Evolutionary conservation across 2,113 vertebrate species (phyloP).

Genomic region (Entosphenus tridentatus): DNA sequence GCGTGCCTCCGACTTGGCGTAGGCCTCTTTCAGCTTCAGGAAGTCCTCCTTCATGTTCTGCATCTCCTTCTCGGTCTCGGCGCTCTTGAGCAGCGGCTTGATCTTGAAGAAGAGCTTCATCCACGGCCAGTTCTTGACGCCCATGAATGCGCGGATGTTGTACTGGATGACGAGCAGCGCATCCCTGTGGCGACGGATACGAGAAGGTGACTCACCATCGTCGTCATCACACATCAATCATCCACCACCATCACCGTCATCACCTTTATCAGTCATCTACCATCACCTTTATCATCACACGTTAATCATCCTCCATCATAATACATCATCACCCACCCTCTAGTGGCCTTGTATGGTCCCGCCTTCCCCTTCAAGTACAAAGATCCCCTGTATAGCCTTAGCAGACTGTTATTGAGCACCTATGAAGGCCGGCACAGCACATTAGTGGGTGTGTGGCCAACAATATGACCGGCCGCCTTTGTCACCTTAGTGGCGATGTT

Average conservation of each 20-base stretch:
- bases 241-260: background rate
- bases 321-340: too few relatives aligned
- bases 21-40: conserved; percentile 28
- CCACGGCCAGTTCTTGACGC: conserved; percentile 9
- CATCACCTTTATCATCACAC: too few relatives aligned
- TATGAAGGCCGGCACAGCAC: too few relatives aligned
- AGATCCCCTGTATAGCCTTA: too few relatives aligned
- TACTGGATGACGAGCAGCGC: conserved; percentile 9
- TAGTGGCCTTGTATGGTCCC: too few relatives aligned
- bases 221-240: background rate
- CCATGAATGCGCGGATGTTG: conserved; percentile 9
- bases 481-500: background rate
- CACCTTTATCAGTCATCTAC: too few relatives aligned
- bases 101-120: conserved; percentile 10
- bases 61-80: background rate
- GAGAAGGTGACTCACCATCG: background rate
- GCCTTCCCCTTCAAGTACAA: too few relatives aligned
- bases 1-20: conserved; percentile 34
- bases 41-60: conserved; percentile 2
- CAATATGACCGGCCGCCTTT: too few relatives aligned
- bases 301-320: too few relatives aligned
- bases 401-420: too few relatives aligned
- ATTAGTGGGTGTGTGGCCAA: too few relatives aligned
- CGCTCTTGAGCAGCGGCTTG: conserved; percentile 8
- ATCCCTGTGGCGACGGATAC: background rate